phyloP scores from a whole-genome alignment of 2,797 vertebrate species.

The Lutjanus argentimaculatus region DNA sequence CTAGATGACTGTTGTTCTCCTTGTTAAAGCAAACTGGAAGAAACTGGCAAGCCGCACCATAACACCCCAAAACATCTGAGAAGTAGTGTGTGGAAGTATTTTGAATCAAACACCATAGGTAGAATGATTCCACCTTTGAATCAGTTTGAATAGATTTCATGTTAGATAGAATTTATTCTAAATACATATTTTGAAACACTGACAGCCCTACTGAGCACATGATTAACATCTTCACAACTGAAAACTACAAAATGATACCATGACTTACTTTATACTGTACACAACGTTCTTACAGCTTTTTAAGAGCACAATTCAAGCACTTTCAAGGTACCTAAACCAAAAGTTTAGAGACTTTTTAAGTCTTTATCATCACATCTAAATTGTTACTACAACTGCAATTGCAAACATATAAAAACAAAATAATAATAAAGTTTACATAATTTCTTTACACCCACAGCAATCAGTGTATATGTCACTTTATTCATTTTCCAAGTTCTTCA shows the following conservation, averaged over 20 bases:
- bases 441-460: too few relatives aligned
- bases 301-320: too few relatives aligned
- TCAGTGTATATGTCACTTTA: too few relatives aligned
- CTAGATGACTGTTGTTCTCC: not conserved
- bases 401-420: too few relatives aligned
- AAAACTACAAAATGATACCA: not conserved
- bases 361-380: too few relatives aligned
- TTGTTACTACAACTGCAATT: too few relatives aligned
- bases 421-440: too few relatives aligned
- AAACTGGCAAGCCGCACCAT: not conserved
- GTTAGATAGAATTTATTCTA: not conserved
- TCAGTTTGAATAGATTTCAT: not conserved
- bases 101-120: not conserved
- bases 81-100: not conserved
- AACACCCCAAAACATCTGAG: constrained; percentile 2
- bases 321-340: too few relatives aligned
- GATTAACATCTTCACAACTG: not conserved
- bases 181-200: not conserved
- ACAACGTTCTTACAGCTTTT: too few relatives aligned
- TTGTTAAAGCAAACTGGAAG: not conserved
- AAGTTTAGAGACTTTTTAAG: too few relatives aligned
- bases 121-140: not conserved
- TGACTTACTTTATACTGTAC: not conserved
- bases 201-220: not conserved
- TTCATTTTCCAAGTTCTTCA: too few relatives aligned